Evolutionary conservation across 2,888 invertebrate species (phyloP).

Genomic region (Noctua fimbriata): DNA sequence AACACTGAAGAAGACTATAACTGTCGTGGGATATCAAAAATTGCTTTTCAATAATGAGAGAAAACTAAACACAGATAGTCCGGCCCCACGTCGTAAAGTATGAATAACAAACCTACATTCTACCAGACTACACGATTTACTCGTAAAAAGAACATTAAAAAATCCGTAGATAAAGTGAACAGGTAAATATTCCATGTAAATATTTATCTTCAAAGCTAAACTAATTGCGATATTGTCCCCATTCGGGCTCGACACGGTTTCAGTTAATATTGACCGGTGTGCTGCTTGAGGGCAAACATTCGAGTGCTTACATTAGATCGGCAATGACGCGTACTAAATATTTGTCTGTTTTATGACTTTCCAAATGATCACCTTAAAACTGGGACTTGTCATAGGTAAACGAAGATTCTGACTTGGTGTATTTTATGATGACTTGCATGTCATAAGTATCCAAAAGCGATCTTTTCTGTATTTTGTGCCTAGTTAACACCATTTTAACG

Average conservation of each 20-base stretch:
- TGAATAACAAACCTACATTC: constrained; percentile 20
- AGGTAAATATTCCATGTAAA: constrained; percentile 43
- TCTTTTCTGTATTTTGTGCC: neutral
- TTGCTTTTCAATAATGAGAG: neutral
- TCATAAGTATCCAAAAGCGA: neutral
- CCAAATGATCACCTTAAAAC: constrained; percentile 40
- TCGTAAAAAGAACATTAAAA: constrained; percentile 37
- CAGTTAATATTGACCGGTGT: constrained; percentile 45
- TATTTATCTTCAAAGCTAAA: constrained; percentile 53
- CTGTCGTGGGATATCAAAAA: neutral
- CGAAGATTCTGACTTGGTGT: neutral
- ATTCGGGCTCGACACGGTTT: constrained; percentile 47
- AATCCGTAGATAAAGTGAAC: constrained; percentile 45
- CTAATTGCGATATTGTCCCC: constrained; percentile 66
- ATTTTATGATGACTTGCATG: constrained; percentile 6
- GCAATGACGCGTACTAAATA: constrained; percentile 48
- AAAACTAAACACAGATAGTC: neutral
- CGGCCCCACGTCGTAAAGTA: neutral
- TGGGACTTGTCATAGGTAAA: neutral
- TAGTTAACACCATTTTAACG: neutral
- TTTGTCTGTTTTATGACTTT: constrained; percentile 53
- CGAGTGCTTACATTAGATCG: constrained; percentile 40
- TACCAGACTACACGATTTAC: constrained; percentile 1
- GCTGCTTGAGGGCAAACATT: constrained; percentile 42
- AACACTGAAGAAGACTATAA: neutral